Conservation (phyloP, 2,888 invertebrate genomes). For the Furcula furcula region DNA sequence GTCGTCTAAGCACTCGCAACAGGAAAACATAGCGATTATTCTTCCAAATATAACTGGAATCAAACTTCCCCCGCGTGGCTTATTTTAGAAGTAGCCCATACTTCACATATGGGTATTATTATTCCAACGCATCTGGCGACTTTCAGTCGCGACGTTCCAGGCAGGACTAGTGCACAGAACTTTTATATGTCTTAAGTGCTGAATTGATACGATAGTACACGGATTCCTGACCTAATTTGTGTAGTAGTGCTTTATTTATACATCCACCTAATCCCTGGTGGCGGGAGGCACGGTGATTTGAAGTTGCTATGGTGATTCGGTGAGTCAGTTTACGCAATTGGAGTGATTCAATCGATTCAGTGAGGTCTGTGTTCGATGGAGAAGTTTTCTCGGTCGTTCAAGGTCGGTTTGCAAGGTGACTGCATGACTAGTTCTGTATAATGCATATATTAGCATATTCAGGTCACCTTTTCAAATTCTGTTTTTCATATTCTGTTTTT, state of each 20-base stretch:
- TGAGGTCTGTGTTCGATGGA: conserved; percentile 21
- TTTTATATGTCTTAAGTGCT: conserved; percentile 37
- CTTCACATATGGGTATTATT: conserved; percentile 64
- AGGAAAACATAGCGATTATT: conserved; percentile 47
- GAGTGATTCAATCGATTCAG: conserved; percentile 35
- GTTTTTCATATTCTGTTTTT: conserved; percentile 2
- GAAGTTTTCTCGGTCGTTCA: conserved; percentile 43
- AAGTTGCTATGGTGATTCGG: conserved; percentile 59
- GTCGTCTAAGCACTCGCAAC: conserved; percentile 20
- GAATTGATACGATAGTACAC: conserved; percentile 36
- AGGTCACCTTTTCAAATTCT: conserved; percentile 11
- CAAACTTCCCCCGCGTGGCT: conserved; percentile 69
- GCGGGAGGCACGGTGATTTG: conserved; percentile 50
- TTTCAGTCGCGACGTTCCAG: conserved; percentile 44
- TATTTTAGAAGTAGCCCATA: conserved; percentile 62
- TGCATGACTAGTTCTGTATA: conserved; percentile 6
- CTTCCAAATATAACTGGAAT: conserved; percentile 62
- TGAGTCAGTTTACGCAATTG: conserved; percentile 40
- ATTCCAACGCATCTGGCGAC: conserved; percentile 60
- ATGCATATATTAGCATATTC: conserved; percentile 21
- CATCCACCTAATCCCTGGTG: conserved; percentile 40
- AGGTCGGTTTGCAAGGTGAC: conserved; percentile 43
- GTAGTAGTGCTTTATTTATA: conserved; percentile 49
- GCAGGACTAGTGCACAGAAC: conserved; percentile 40
- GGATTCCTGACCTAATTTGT: conserved; percentile 61